Evolutionary conservation across 2,797 vertebrate genomes (phyloP).

Genomic region (Scyliorhinus canicula): DNA sequence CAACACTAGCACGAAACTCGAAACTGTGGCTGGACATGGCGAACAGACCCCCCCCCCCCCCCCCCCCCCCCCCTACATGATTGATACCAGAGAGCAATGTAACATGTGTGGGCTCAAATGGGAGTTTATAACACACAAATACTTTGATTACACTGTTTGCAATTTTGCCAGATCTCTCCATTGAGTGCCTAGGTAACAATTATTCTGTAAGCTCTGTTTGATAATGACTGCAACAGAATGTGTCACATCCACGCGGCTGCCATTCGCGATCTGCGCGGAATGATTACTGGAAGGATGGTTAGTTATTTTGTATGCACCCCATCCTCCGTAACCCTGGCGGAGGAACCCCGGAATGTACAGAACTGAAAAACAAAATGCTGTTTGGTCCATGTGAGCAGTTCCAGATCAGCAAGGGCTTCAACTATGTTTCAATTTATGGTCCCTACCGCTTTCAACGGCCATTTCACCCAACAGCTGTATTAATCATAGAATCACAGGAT

Average conservation of each 20-base stretch:
- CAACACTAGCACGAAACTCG: background rate
- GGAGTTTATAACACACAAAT: background rate
- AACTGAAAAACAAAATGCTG: background rate
- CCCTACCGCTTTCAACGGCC: background rate
- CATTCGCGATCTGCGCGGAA: background rate
- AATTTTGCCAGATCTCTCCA: background rate
- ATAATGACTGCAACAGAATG: background rate
- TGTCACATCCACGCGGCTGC: background rate
- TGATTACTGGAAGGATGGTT: background rate
- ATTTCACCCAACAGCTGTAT: background rate
- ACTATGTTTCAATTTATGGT: background rate
- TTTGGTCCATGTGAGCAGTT: background rate
- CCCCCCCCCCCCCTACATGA: too few relatives aligned
- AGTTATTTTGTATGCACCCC: background rate
- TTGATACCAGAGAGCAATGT: background rate
- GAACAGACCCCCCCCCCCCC: background rate
- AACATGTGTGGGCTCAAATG: background rate
- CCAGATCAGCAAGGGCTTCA: background rate
- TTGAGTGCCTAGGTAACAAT: background rate
- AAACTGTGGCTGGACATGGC: too few relatives aligned
- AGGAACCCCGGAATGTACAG: background rate
- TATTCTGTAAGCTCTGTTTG: too few relatives aligned
- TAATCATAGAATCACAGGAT: too few relatives aligned
- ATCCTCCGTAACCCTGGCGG: background rate
- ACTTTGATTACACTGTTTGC: background rate